Base-by-base conservation (phyloP, 2,113 vertebrate genomes). In the Syngnathus floridae region DNA sequence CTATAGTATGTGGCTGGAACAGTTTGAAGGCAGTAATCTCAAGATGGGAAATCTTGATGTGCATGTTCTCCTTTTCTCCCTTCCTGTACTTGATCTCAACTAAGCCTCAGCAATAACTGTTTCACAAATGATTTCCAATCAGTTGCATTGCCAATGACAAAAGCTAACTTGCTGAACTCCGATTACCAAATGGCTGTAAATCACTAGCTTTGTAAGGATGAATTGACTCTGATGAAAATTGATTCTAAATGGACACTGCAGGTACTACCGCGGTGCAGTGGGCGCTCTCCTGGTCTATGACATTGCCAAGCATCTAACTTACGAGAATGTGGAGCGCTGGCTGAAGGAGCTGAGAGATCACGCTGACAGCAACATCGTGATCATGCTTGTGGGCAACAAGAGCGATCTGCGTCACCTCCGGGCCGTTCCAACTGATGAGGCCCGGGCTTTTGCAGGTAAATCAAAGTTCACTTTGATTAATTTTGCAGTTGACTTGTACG, bases 311-410 rank as follows among this genome's bases (percentile, higher is more conserved):
- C 97, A 99, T 80, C 91, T 99, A 21, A 99, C 97, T 0, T 99
- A 98, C 0, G 97, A 99, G 84, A 99, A 99, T 0, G 96, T 99
- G 69, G 97, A 98, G 83, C 92, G 97, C 66, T 99, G 97, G 97
- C 86, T 98, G 84, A 99, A 99, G 88, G 97, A 99, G 88, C 91
- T 99, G 87, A 82, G 96, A 45, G 97, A 99, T 74, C 97, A 99
- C 0, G 96, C 96, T 0, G 97, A 99, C 91, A 97, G 91, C 87
- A 99, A 99, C 90, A 99, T 99, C 11, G 97, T 99, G 71, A 98
- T 99, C 89, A 98, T 99, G 97, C 92, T 99, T 0, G 95, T 99
- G 83, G 97, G 97, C 52, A 99, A 99, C 91, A 99, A 99, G 87
- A 99, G 97, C 13, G 97, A 99, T 86, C 86, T 99, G 89, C 95